phyloP scores from a whole-genome alignment of 2,113 vertebrate genomes.

The Clupea harengus region DNA sequence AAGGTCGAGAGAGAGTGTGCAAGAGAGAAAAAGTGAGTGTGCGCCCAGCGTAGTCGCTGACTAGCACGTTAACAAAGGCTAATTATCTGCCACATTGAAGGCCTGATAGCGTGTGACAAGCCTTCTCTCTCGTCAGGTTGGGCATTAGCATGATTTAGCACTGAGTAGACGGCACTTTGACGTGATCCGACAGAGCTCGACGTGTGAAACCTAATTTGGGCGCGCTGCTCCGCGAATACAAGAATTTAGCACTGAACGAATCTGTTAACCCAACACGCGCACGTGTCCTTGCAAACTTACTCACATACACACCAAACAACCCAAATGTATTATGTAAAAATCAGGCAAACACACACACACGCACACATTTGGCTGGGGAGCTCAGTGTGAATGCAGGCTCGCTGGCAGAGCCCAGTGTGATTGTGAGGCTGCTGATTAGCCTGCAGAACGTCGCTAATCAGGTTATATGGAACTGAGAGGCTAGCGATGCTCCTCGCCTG shows the following conservation, averaged over 20 bases:
- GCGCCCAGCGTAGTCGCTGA: slow-evolving; percentile 27
- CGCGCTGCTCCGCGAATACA: background rate
- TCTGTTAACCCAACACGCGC: background rate
- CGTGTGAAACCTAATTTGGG: background rate
- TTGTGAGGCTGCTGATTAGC: background rate
- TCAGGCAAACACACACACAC: background rate
- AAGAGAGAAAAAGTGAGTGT: background rate
- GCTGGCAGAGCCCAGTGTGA: background rate
- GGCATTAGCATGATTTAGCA: slow-evolving; percentile 37
- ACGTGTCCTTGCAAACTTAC: background rate
- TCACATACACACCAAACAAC: background rate
- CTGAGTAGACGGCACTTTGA: slow-evolving; percentile 29
- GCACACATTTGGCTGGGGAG: background rate
- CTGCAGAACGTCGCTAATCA: background rate
- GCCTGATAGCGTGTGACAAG: slow-evolving; percentile 49
- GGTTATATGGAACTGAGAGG: background rate
- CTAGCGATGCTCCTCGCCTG: background rate
- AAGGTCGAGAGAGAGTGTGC: background rate
- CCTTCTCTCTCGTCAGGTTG: slow-evolving; percentile 37
- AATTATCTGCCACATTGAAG: slow-evolving; percentile 40
- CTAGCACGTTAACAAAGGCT: slow-evolving; percentile 41
- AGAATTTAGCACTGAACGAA: background rate
- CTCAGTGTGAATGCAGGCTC: background rate
- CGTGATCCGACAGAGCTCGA: slow-evolving; percentile 37
- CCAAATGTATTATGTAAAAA: background rate